These are phyloP conservation scores for Junco hyemalis DNA, from an alignment of 2,113 vertebrate genomes.

Conservation along the genomic window DNA sequence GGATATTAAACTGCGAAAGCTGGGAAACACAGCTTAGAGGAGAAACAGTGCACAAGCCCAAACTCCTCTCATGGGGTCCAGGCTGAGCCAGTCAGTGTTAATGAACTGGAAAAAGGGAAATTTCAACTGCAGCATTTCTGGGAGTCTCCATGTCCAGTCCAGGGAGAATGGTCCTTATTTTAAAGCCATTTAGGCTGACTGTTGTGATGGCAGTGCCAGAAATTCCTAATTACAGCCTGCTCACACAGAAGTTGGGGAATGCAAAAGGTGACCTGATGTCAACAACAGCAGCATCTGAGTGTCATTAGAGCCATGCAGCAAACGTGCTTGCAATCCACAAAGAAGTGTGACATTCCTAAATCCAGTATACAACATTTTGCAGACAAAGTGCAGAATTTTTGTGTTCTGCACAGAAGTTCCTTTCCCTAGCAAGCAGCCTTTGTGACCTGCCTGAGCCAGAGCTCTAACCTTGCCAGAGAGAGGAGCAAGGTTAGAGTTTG, in stretches of 20 bases:
- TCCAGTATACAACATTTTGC: not conserved
- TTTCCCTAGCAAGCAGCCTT: not conserved
- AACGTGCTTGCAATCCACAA: not conserved
- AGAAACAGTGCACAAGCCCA: not conserved
- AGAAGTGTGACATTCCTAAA: not conserved
- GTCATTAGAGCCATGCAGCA: not conserved
- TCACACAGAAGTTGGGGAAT: not conserved
- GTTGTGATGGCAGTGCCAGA: not conserved
- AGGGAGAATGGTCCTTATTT: not conserved
- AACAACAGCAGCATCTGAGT: not conserved
- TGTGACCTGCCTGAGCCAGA: not conserved
- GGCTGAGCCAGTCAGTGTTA: not conserved
- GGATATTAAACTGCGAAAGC: not conserved
- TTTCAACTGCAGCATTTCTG: not conserved
- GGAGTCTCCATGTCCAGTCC: not conserved
- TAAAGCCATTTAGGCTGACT: not conserved
- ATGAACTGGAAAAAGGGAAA: not conserved
- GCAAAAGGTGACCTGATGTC: not conserved
- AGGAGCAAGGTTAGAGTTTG: not conserved
- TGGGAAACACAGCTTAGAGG: not conserved
- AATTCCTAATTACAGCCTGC: not conserved
- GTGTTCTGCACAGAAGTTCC: not conserved
- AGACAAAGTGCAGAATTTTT: not conserved
- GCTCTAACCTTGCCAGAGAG: not conserved
- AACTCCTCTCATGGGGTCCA: not conserved